Percentiles rank a stretch among this genome's conserved stretches.
Conservation (phyloP, 2,888 invertebrate species). For the Pseudococcus longispinus region DNA sequence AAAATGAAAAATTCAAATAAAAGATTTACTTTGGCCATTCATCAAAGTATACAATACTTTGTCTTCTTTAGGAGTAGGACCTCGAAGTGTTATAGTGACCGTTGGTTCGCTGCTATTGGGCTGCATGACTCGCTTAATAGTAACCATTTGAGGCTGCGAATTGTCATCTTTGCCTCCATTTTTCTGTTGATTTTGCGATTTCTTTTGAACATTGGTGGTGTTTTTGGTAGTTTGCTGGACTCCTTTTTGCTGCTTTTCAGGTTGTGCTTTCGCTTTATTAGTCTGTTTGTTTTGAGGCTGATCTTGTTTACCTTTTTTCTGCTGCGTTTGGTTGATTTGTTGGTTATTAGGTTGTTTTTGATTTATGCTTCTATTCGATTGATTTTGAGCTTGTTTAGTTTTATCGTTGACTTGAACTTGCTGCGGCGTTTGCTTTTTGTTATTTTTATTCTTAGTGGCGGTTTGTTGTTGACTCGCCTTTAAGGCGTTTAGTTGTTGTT, state of each 20-base stretch:
- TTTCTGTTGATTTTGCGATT: constrained; percentile 43
- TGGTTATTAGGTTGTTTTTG: constrained; percentile 12
- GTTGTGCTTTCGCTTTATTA: not conserved
- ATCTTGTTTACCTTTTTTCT: constrained; percentile 37
- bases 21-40: constrained; percentile 63
- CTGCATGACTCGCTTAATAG: constrained; percentile 75
- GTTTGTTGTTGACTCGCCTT: not conserved
- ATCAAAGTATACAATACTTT: constrained; percentile 74
- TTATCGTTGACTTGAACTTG: constrained; percentile 41
- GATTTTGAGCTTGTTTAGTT: constrained; percentile 22
- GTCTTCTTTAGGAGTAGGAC: constrained; percentile 76
- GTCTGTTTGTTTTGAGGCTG: not conserved
- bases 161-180: constrained; percentile 57
- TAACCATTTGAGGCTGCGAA: constrained; percentile 67
- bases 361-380: constrained; percentile 16
- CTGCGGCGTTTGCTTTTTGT: not conserved
- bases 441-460: constrained; percentile 59
- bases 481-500: constrained; percentile 2
- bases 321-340: not conserved
- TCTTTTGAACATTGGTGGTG: constrained; percentile 52
- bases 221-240: not conserved
- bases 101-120: constrained; percentile 73
- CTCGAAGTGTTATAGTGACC: constrained; percentile 79
- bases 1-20: not conserved
- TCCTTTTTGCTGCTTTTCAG: constrained; percentile 39